Evolutionary conservation across 2,888 invertebrate species (phyloP), one percentile per base, ranked within the genome.

Genomic region (Calliphora vomitoria): DNA sequence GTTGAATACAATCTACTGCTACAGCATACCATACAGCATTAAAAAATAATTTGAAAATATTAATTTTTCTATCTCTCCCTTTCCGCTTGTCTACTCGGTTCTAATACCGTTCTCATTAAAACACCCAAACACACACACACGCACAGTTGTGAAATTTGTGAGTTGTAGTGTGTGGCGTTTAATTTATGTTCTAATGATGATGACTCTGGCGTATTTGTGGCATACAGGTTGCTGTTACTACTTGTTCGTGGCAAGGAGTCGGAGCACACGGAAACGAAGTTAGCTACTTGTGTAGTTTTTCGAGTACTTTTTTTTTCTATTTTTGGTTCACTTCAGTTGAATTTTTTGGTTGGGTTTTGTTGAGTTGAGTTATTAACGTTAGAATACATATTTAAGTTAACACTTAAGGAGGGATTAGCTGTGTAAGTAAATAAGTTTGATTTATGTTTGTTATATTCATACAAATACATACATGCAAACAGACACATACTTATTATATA

Each of bases 351-450:
- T 74, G 20, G 5, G 5, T 79, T 69, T 18, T 66, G 47, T 78
- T 64, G 31, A 55, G 25, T 64, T 78, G 10, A 71, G 50, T 85
- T 85, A 75, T 79, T 75, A 82, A 71, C 50, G 53, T 82, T 85
- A 85, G 62, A 79, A 69, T 71, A 72, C 64, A 55, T 58, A 75
- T 87, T 84, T 85, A 85, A 85, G 85, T 87, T 85, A 87, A 85
- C 82, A 87, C 62, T 44, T 87, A 85, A 87, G 82, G 69, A 82
- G 79, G 87, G 82, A 79, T 74, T 85, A 87, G 82, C 20, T 78
- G 66, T 64, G 58, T 87, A 87, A 79, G 85, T 82, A 75, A 64
- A 53, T n/a, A 38, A 44, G 47, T 74, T 60, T 64, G 66, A 78
- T 62, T 84, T 87, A 80, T 64, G 31, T 83, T 83, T 82, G 66